Evolutionary conservation across 35 echinoderm and acorn worm genomes (phyloP).

Genomic region (Amphiura filiformis): DNA sequence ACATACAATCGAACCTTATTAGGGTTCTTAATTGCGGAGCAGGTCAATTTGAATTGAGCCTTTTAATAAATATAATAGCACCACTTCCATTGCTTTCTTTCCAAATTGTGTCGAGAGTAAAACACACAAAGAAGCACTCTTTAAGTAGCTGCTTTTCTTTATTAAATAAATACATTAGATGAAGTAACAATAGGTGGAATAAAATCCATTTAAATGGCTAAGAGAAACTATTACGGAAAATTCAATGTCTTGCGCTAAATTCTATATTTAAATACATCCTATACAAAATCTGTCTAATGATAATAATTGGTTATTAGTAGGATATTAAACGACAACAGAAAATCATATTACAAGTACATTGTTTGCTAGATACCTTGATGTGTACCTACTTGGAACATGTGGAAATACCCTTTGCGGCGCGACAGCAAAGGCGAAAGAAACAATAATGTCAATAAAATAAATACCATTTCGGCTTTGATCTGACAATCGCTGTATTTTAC

Average conservation of each 20-base stretch:
- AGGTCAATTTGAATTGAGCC: background rate
- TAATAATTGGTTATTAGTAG: background rate
- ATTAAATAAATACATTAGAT: slow-evolving; percentile 9
- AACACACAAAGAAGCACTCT: background rate
- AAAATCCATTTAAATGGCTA: no score
- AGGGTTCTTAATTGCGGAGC: background rate
- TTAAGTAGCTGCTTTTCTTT: background rate
- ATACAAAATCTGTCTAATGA: background rate
- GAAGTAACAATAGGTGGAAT: background rate
- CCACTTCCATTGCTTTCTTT: background rate
- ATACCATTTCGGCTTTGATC: no score
- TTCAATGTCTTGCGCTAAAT: background rate
- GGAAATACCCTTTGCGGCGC: no score
- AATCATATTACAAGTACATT: no score
- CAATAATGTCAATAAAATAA: no score
- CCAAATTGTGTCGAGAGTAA: background rate
- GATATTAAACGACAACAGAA: background rate
- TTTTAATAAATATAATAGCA: background rate
- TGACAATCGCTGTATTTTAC: no score
- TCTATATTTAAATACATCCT: background rate
- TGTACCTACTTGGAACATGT: no score
- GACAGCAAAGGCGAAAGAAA: no score
- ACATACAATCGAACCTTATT: background rate
- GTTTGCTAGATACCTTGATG: no score
- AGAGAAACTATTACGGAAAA: no score